Conservation (phyloP, 2,888 invertebrate species). For the Nasonia oneida region DNA sequence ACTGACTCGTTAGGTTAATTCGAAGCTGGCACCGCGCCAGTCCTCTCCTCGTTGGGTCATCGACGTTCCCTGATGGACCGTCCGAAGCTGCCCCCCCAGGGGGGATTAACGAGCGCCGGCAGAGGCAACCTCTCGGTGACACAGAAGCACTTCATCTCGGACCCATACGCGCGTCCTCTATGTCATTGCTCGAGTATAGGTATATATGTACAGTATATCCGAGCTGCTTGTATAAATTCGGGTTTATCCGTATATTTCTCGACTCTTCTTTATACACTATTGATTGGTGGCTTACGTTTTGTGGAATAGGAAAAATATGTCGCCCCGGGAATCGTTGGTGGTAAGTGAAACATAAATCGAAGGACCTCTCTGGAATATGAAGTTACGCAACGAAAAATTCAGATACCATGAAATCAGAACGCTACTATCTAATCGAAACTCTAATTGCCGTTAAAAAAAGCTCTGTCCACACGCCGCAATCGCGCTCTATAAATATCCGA, state of each 20-base stretch:
- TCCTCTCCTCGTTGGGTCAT: constrained; percentile 61
- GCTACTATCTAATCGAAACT: no score
- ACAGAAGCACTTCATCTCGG: constrained; percentile 61
- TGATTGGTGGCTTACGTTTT: neutral
- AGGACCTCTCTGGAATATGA: neutral
- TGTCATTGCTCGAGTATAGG: constrained; percentile 37
- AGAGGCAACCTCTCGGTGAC: constrained; percentile 56
- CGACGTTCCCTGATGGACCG: constrained; percentile 61
- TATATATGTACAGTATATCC: neutral
- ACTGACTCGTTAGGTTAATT: constrained; percentile 71
- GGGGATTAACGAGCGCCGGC: constrained; percentile 64
- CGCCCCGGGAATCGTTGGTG: neutral
- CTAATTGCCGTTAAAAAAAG: neutral
- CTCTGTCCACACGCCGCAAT: neutral
- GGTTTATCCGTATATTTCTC: neutral
- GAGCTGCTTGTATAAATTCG: neutral
- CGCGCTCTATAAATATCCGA: neutral
- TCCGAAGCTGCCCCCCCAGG: constrained; percentile 16
- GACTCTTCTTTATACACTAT: neutral
- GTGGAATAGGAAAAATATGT: no score
- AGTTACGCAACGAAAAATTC: no score
- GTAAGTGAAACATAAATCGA: neutral
- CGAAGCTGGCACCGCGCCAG: constrained; percentile 68
- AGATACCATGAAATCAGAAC: no score
- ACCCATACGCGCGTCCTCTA: constrained; percentile 29